Evolutionary conservation across 2,888 invertebrate species (phyloP).

Genomic region (Lithophane socia): DNA sequence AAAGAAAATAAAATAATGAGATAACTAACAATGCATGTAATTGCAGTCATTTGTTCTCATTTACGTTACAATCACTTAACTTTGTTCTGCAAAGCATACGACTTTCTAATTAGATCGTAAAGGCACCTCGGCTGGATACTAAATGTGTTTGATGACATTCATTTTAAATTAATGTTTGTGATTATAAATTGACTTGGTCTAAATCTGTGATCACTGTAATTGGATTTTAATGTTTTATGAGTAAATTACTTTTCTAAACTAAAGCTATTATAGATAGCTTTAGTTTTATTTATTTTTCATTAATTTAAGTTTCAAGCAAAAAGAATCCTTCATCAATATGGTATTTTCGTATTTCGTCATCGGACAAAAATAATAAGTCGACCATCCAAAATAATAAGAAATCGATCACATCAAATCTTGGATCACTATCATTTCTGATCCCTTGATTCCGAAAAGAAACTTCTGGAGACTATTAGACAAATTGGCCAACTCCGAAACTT

Average conservation of each 20-base stretch:
- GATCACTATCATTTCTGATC: slow-evolving; percentile 40
- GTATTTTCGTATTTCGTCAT: neutral
- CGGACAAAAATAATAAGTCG: slow-evolving; percentile 28
- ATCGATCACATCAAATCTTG: slow-evolving; percentile 33
- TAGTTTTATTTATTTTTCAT: no score
- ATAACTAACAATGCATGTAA: slow-evolving; percentile 49
- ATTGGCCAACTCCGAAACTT: slow-evolving; percentile 43
- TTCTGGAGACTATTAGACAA: slow-evolving; percentile 45
- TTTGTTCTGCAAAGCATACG: slow-evolving; percentile 36
- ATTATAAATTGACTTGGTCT: neutral
- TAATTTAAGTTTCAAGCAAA: neutral
- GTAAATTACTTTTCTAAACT: neutral
- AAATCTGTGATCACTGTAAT: neutral
- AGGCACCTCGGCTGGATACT: slow-evolving; percentile 17
- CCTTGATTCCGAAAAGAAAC: slow-evolving; percentile 38
- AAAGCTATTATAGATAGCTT: neutral
- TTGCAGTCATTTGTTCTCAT: slow-evolving; percentile 50
- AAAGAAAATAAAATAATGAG: slow-evolving; percentile 39
- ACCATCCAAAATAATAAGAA: slow-evolving; percentile 29
- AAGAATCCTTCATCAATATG: neutral
- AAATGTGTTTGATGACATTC: slow-evolving; percentile 28
- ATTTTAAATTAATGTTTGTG: neutral
- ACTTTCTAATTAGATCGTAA: slow-evolving; percentile 49
- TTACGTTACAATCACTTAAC: slow-evolving; percentile 43
- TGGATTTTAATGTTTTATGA: neutral